Conservation (phyloP, 2,888 invertebrate genomes). For the Parthenolecanium corni region DNA sequence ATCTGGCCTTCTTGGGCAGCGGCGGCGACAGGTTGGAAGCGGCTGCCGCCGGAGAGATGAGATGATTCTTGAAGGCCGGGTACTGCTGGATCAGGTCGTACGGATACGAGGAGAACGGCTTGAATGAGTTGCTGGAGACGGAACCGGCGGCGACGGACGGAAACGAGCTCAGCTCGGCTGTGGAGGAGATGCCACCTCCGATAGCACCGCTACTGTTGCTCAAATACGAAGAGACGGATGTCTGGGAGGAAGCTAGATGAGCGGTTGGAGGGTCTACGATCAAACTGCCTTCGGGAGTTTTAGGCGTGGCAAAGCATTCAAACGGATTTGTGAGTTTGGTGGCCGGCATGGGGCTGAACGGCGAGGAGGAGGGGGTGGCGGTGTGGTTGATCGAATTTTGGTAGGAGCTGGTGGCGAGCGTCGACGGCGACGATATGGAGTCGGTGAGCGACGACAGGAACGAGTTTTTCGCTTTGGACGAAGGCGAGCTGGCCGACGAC, state of each 20-base stretch:
- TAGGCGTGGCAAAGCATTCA: slow-evolving; percentile 1
- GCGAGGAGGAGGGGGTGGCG: not conserved
- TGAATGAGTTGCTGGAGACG: not conserved
- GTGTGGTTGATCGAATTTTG: not conserved
- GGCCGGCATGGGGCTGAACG: not conserved
- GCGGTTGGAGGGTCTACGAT: slow-evolving; percentile 6
- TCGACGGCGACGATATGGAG: not conserved
- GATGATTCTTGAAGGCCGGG: slow-evolving; percentile 15
- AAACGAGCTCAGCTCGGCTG: not conserved
- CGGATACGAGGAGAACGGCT: slow-evolving; percentile 13
- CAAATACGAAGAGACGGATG: not conserved
- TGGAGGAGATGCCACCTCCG: not conserved
- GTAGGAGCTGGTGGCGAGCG: not conserved
- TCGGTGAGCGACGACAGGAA: slow-evolving; percentile 13
- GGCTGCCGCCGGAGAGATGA: not conserved
- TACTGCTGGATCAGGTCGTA: slow-evolving; percentile 14
- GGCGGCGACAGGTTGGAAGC: not conserved
- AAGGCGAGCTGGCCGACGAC: not conserved
- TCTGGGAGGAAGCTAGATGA: not conserved
- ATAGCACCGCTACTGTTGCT: not conserved
- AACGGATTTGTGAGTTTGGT: slow-evolving; percentile 7
- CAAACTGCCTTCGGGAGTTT: slow-evolving; percentile 5
- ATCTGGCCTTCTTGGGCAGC: slow-evolving; percentile 1
- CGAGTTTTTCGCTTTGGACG: slow-evolving; percentile 1
- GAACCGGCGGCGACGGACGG: not conserved